Base-by-base conservation (phyloP, 2,113 vertebrate species). In the Miniopterus natalensis region DNA sequence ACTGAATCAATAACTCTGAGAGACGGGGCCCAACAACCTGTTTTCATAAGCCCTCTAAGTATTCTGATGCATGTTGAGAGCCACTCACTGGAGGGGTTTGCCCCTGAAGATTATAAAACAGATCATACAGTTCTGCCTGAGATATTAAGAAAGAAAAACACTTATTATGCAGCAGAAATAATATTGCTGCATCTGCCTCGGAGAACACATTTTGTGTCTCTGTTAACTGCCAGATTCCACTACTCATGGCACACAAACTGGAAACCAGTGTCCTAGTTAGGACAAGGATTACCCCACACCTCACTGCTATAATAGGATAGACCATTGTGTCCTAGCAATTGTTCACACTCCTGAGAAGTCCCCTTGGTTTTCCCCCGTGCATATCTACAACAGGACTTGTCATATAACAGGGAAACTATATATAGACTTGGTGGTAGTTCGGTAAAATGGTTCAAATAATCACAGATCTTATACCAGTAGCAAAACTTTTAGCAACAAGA, bases 401-500 rank as follows among this genome's bases (percentile, higher is more conserved):
- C 7, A 53, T 27, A 40, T n/a, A 36, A 73, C n/a, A 1, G 4
- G 36, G 6, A 79, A 92, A 40, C 18, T 70, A 55, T 23, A 21
- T n/a, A 42, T 65, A 12, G 20, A 40, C n/a, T 66, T 75, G 53
- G 11, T 75, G 18, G 21, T 59, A 89, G 18, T 78, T 83, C 51
- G n/a, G 47, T 66, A 53, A 23, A 83, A 23, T 45, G 40, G 59
- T 71, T 87, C 87, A 89, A 65, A 80, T 15, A 85, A 77, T 70
- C 36, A 40, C 10, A 80, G 25, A 80, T 20, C 27, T 70, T 75
- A 31, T 61, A 75, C 8, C 14, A 36, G 9, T n/a, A 61, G n/a
- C 14, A 86, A 91, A 79, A 45, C 47, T 80, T 84, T 96, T 47
- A 88, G 49, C 27, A 55, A 55, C 18, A 78, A 71, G 61, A 85